Evolutionary conservation across 2,888 invertebrate genomes (phyloP), one percentile per base, ranked within the genome.

Genomic region (Cheilosia urbana): DNA sequence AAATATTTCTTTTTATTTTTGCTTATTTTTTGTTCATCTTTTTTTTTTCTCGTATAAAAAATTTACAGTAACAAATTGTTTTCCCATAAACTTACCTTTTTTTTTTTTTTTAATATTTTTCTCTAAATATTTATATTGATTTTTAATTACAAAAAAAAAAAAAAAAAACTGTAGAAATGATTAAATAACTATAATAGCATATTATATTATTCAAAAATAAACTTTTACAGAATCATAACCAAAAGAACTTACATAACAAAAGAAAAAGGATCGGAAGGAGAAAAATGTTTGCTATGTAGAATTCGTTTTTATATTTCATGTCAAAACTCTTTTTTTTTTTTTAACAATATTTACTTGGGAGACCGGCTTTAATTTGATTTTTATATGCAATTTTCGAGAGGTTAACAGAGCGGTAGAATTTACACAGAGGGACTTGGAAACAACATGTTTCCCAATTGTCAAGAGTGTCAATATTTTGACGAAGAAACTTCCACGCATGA

Each of bases 51-150:
- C 79, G 79, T 84, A 84, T 84, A 84, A 84, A 78, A 84, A 84
- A 78, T 84, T 24, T 84, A 84, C 84, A 84, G 65, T 84, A 84
- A 84, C 84, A 84, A 69, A 84, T 65, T 79, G 19, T 80, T 60
- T 65, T 58, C 57, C 37, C 55, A 80, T 80, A 75, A 79, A 84
- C 84, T 84, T 84, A 84, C 84, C 84, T 84, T 78, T 68, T 69
- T 76, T 84, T 78, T 68, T 69, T 76, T 51, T 37, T 58, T 53
- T 51, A 30, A 24, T 47, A 17, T 37, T 37, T 63, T 72, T 34
- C 9, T 21, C 40, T 66, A 13, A 13, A n/a, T 45, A 27, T 62
- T 53, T 60, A 45, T 27, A 27, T 51, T 60, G 37, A 15, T 68
- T 45, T 15, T 49, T 77, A 45, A 62, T 40, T 58, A 30, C 24